Percentiles rank a stretch among this genome's conserved stretches.
Evolutionary conservation across 2,797 vertebrate genomes (phyloP).

Genomic region (Siniperca undulata): DNA sequence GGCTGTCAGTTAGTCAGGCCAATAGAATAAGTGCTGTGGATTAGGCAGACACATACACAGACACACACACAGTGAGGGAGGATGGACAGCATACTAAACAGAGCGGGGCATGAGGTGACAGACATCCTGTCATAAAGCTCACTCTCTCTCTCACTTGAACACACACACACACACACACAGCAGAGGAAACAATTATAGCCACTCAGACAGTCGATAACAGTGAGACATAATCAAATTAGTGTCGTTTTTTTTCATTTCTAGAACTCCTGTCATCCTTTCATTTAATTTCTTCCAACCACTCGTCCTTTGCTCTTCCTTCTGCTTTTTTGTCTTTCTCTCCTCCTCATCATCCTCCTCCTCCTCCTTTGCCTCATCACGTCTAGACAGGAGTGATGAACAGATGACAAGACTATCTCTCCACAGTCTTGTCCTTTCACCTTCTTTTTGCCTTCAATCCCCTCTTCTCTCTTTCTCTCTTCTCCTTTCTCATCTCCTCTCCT

Average conservation of each 20-base stretch:
- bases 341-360: background rate
- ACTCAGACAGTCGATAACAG: conserved; percentile 73
- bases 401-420: conserved; percentile 18
- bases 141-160: conserved; percentile 30
- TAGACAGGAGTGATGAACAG: conserved; percentile 49
- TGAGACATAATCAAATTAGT: conserved; percentile 73
- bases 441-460: conserved; percentile 17
- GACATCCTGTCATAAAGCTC: conserved; percentile 69
- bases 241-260: conserved; percentile 46
- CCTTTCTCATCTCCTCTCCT: background rate
- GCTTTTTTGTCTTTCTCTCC: background rate
- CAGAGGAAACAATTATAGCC: conserved; percentile 65
- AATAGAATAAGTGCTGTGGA: conserved; percentile 81
- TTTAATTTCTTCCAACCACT: conserved; percentile 39
- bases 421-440: conserved; percentile 25
- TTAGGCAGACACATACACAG: conserved; percentile 67
- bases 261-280: conserved; percentile 54
- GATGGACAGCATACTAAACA: conserved; percentile 79
- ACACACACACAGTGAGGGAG: conserved; percentile 28
- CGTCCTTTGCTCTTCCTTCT: conserved; percentile 8
- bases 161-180: conserved; percentile 31
- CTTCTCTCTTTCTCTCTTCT: background rate
- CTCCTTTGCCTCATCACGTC: conserved; percentile 6
- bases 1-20: conserved; percentile 82
- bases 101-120: conserved; percentile 67